Base-by-base conservation (phyloP, 1,140 invertebrate genomes). In the Diorhabda sublineata region DNA sequence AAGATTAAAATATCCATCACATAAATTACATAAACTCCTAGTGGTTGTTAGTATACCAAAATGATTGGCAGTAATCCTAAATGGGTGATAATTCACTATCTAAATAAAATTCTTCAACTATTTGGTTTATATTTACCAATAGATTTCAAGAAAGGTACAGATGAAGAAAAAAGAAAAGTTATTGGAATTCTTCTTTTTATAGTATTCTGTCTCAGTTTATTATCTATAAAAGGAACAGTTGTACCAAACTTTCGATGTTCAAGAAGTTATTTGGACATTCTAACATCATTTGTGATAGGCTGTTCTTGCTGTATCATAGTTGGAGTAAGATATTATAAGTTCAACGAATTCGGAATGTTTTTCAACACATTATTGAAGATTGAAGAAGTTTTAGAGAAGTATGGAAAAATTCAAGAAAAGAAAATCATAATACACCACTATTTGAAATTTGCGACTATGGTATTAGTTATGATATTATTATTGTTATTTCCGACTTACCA, bases 121-220 rank as follows among this genome's bases (percentile, higher is more conserved):
- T 62, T 62, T 11, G 61, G 61, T 42, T 9, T 62, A 9, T 47
- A 62, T 9, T 43, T 62, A 5, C 61, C 61, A n/a, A 62, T 62
- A 8, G n/a, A 11, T 44, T 3, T 5, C 8, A 2, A 6, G 8
- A 62, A 62, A 11, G 5, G 26, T 3, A 45, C 8, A 4, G 43
- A 44, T 26, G 44, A 62, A 44, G 61, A 62, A 5, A 62, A 62
- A 47, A 62, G 61, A 5, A 62, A 62, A 45, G 26, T 62, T 62
- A 44, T 4, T 47, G 61, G 61, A 44, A n/a, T 62, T n/a, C 4
- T 62, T 0, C 43, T 62, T 2, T 62, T 62, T 44, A 7, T 44
- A n/a, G 44, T 62, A 42, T 62, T 62, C 6, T 62, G 61, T 62
- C 11, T 11, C 11, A 45, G 61, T n/a, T 62, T 62, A 3, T 42